Base-by-base conservation (phyloP, 2,797 vertebrate species). In the Dallia pectoralis region DNA sequence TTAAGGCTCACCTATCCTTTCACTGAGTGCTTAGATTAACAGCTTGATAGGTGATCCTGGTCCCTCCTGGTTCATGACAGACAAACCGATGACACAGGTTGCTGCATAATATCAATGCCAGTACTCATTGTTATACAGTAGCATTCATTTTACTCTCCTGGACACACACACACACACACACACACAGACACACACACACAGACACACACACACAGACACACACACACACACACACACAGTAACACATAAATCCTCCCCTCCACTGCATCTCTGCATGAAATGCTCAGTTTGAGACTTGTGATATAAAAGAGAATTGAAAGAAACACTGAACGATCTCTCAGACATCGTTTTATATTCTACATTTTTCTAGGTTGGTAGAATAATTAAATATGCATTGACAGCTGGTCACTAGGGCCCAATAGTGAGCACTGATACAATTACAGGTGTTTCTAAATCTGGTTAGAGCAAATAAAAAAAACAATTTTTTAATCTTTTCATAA, bases 61-160 rank as follows among this genome's bases (percentile, higher is more conserved):
- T 29, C 25, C 56, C 14, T 25, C 11, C 59, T 29, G 59, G 27
- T 62, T 27, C 27, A 62, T 15, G 59, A 29, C 59, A 29, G n/a
- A 62, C 27, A 29, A 18, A 18, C 15, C 16, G 27, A n/a, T 56
- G 22, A 22, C 53, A 11, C 22, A 56, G 22, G 25, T 11, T 56
- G 22, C 7, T 22, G 22, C 6, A 12, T 9, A n/a, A 56, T n/a
- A 9, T 56, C 33, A 44, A 89, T 83, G 89, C 87, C 89, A 87
- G 77, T 79, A 79, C 70, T 86, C 78, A 78, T 73, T 69, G 59
- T 73, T 73, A 64, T 59, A 51, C 70, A 76, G 62, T 27, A 62
- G 27, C 25, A 61, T 86, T 49, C 67, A 77, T 83, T 79, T 88
- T 86, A 87, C 72, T 70, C 73, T 51, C 68, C 25, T n/a, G 11